Evolutionary conservation across 1,140 invertebrate genomes (phyloP).

Genomic region (Sycophaga agraensis): DNA sequence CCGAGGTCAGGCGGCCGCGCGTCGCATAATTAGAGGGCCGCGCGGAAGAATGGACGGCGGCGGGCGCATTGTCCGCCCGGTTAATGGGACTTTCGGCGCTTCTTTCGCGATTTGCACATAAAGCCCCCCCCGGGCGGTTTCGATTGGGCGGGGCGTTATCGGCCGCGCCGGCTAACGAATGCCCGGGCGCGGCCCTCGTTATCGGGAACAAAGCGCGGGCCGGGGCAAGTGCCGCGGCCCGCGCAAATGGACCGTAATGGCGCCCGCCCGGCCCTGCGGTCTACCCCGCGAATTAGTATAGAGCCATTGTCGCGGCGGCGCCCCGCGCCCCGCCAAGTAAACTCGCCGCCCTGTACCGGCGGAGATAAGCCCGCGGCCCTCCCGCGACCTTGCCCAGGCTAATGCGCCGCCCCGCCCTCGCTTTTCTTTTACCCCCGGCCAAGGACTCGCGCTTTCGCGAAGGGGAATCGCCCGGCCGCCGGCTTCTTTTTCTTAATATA

Average conservation of each 20-base stretch:
- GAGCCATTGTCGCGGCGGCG: constrained; percentile 33
- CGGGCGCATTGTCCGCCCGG: too few relatives aligned
- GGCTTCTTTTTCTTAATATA: constrained; percentile 5
- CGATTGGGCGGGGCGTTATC: constrained; percentile 22
- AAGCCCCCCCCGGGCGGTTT: constrained; percentile 29
- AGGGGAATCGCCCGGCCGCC: not conserved
- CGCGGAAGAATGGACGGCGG: constrained; percentile 32
- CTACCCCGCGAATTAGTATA: constrained; percentile 46
- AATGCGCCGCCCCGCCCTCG: too few relatives aligned
- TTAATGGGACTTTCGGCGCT: too few relatives aligned
- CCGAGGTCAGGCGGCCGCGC: constrained; percentile 49
- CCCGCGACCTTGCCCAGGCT: too few relatives aligned
- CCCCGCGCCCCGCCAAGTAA: not conserved
- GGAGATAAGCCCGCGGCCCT: too few relatives aligned
- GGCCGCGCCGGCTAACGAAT: not conserved
- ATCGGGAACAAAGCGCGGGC: constrained; percentile 40
- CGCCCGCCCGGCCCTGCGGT: constrained; percentile 33
- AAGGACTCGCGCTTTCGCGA: too few relatives aligned
- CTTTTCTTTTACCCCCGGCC: too few relatives aligned
- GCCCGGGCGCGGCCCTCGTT: constrained; percentile 36
- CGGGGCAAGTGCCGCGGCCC: too few relatives aligned
- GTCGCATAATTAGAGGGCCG: constrained; percentile 44
- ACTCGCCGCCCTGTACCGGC: too few relatives aligned
- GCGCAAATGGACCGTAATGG: too few relatives aligned
- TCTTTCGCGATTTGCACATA: constrained; percentile 28